phyloP scores from a whole-genome alignment of 2,797 vertebrate genomes.

The Amniataba percoides region DNA sequence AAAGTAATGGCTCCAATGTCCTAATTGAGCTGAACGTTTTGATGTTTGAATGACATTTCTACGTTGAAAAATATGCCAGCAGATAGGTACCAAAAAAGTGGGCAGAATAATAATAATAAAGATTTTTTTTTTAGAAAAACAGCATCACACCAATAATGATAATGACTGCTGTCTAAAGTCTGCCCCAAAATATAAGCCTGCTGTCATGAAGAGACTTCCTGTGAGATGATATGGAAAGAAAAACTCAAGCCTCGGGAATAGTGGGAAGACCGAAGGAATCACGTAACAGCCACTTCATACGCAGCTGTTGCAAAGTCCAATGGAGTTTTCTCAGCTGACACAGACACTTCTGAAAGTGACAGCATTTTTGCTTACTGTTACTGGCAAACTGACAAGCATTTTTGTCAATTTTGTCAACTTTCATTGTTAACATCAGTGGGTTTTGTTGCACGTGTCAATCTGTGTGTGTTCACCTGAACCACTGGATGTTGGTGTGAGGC shows the following conservation, averaged over 20 bases:
- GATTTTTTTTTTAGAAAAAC: no score
- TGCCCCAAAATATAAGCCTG: background rate
- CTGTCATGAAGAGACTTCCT: background rate
- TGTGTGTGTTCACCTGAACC: conserved; percentile 89
- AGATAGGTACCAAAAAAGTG: no score
- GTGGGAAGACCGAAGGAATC: background rate
- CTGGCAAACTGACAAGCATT: background rate
- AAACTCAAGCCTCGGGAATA: background rate
- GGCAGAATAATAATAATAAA: no score
- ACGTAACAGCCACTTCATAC: background rate
- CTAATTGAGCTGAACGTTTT: no score
- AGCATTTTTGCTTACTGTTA: no score
- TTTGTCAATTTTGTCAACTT: background rate
- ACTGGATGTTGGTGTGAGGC: conserved; percentile 96
- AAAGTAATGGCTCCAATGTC: no score
- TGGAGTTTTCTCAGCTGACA: background rate
- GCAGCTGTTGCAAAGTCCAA: background rate
- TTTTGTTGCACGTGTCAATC: background rate
- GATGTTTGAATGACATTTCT: no score
- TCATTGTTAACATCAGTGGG: no score
- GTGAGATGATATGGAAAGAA: background rate
- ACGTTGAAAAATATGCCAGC: no score
- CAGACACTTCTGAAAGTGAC: background rate
- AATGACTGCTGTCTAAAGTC: background rate
- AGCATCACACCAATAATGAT: no score